Evolutionary conservation across 2,888 invertebrate genomes (phyloP).

Genomic region (Scaptomyza cyrtandrae): DNA sequence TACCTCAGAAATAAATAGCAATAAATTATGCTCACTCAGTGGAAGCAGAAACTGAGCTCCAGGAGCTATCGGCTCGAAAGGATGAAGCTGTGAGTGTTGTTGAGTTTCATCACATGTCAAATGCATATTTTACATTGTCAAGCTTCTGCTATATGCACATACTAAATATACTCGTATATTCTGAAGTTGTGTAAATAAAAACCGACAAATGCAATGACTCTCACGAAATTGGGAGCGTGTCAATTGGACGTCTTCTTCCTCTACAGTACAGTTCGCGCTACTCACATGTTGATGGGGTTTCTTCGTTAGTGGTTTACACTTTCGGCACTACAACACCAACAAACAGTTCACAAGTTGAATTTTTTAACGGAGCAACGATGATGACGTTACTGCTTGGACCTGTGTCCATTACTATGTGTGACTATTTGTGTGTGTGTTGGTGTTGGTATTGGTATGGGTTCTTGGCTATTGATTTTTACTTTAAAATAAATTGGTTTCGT

Average conservation of each 20-base stretch:
- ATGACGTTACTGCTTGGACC: conserved; percentile 31
- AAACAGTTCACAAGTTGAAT: conserved; percentile 12
- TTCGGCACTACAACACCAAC: conserved; percentile 10
- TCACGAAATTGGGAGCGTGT: conserved; percentile 39
- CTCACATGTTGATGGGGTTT: conserved; percentile 46
- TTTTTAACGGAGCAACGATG: conserved; percentile 40
- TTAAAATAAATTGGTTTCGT: conserved; percentile 79
- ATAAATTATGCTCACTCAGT: conserved; percentile 30
- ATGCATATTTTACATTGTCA: conserved; percentile 64
- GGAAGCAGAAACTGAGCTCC: background rate
- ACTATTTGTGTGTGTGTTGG: conserved; percentile 1
- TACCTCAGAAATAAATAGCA: conserved; percentile 46
- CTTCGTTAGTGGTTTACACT: conserved; percentile 17
- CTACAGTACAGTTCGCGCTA: conserved; percentile 28
- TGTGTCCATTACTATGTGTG: conserved; percentile 16
- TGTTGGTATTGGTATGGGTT: conserved; percentile 19
- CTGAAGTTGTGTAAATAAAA: conserved; percentile 27
- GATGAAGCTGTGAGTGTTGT: conserved; percentile 29
- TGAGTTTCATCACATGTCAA: conserved; percentile 67
- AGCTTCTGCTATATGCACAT: background rate
- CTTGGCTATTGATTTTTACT: conserved; percentile 77
- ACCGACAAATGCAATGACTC: conserved; percentile 32
- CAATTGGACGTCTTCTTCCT: conserved; percentile 39
- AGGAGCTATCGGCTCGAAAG: conserved; percentile 7
- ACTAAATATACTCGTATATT: no score